These are phyloP conservation scores for Limosa lapponica DNA, from an alignment of 2,797 vertebrate species.

Conservation along the genomic window DNA sequence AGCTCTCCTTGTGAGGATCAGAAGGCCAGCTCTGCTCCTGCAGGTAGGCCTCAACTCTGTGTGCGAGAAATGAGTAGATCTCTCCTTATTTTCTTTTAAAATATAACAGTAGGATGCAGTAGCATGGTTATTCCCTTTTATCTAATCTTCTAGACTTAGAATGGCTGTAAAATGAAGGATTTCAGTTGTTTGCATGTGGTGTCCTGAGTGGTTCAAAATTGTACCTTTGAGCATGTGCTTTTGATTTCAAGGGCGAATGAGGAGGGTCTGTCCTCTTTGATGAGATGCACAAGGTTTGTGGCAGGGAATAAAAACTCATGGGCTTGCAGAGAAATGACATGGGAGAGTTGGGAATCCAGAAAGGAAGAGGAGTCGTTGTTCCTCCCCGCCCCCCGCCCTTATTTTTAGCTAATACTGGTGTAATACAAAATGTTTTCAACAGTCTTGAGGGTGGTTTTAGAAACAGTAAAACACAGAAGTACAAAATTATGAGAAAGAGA, in stretches of 20 bases:
- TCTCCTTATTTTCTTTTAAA: background rate
- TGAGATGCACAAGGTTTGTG: background rate
- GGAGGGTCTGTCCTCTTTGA: background rate
- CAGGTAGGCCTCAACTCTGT: background rate
- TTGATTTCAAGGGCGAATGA: background rate
- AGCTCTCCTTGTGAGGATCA: background rate
- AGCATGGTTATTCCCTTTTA: background rate
- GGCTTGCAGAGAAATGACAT: background rate
- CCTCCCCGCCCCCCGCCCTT: background rate
- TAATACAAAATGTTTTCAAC: background rate
- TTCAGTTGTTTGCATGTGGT: fast-evolving
- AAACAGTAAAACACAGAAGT: background rate
- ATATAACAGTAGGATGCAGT: background rate
- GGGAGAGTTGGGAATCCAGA: background rate
- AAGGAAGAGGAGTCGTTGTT: background rate
- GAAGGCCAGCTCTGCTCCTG: background rate
- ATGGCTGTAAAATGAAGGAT: background rate
- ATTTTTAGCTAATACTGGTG: background rate
- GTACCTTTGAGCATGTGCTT: background rate
- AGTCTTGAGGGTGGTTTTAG: background rate
- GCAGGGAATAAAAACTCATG: background rate
- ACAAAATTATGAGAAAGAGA: background rate
- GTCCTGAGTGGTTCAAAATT: background rate
- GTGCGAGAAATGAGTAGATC: background rate
- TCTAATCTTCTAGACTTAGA: background rate